Base-by-base conservation (phyloP, 1,140 invertebrate genomes). In the Danaus melanippus region DNA sequence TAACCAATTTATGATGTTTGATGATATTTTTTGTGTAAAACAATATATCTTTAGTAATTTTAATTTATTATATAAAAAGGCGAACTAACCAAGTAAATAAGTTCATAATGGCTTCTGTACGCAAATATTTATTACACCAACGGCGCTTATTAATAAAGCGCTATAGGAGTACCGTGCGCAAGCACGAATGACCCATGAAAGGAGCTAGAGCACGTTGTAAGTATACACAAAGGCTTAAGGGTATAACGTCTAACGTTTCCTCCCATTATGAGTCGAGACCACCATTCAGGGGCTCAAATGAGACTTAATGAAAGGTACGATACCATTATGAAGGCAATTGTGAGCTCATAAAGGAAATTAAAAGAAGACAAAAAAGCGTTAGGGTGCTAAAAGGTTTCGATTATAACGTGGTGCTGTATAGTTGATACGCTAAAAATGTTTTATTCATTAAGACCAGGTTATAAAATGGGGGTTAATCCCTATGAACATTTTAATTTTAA, bases 261-360 rank as follows among this genome's bases (percentile, higher is more conserved):
- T 73, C 56, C 69, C 69, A 78, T 79, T 79, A 80, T 70, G 70
- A 70, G 71, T 59, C 66, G 66, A 77, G 71, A 71, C 69, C 69
- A 76, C 76, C 71, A 76, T 84, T 81, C 74, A 76, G 55, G 55
- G 65, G 73, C 72, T 73, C 73, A 76, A 79, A 83, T 78, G 79
- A 79, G 73, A 72, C 69, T 79, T 81, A 84, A 84, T 80, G 67
- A 79, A 81, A 81, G 76, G 75, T 79, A 71, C 74, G 75, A 80
- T 81, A 78, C 73, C 69, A 76, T 81, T 79, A 84, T 74, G 72
- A 74, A 74, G 76, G 74, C 66, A 79, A 79, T 80, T 78, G 75
- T 75, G 74, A 83, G 68, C 76, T 75, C 71, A 75, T 81, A 77
- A 79, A 79, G 75, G 69, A 81, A 84, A 81, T 77, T 79, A 78